These are phyloP conservation scores for Julus scanicus DNA, from an alignment of 2,888 invertebrate species.

Conservation along the genomic window DNA sequence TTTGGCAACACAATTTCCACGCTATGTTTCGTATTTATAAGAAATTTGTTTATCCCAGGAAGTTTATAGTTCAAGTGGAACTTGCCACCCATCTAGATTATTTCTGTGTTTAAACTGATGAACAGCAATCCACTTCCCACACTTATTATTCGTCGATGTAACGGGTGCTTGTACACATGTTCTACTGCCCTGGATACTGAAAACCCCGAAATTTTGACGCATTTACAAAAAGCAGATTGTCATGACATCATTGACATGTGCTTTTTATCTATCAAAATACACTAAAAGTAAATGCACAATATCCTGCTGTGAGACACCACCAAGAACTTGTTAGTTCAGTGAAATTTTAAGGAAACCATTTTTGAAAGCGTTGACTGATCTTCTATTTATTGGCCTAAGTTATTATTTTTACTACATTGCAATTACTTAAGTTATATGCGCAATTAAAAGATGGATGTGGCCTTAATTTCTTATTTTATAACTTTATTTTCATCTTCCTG, in stretches of 20 bases:
- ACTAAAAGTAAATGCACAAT: not conserved
- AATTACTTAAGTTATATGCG: no score
- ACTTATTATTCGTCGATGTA: not conserved
- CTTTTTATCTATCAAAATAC: not conserved
- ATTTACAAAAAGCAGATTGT: constrained; percentile 8
- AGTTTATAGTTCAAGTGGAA: constrained; percentile 13
- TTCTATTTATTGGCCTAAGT: not conserved
- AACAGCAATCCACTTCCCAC: not conserved
- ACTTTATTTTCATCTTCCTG: not conserved
- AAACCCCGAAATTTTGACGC: not conserved
- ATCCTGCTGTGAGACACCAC: not conserved
- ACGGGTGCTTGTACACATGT: not conserved
- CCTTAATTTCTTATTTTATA: not conserved
- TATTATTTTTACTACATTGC: not conserved
- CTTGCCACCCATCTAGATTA: not conserved
- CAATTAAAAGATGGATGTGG: no score
- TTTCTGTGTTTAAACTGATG: not conserved
- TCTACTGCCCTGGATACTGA: not conserved
- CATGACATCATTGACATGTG: constrained; percentile 42
- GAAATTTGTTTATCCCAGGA: not conserved
- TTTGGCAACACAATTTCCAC: not conserved
- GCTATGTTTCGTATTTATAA: not conserved
- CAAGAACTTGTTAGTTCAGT: not conserved
- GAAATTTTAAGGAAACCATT: not conserved
- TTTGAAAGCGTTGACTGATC: not conserved